Conservation (phyloP, 2,888 invertebrate genomes). For the Drosophila hamatofila region DNA sequence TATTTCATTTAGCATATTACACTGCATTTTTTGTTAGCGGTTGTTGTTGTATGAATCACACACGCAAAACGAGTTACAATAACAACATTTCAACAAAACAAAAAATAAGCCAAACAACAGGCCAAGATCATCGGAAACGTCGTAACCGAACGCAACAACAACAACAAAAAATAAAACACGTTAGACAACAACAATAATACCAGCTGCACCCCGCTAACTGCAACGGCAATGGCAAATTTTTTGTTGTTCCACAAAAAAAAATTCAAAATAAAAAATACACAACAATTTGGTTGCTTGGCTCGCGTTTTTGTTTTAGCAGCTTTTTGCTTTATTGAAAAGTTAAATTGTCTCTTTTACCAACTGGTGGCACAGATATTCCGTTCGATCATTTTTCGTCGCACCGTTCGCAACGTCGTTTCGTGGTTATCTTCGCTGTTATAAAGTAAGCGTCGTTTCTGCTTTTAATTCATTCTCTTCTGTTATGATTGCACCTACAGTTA, state of each 20-base stretch:
- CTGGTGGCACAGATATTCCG: slow-evolving; percentile 52
- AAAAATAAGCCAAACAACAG: slow-evolving; percentile 53
- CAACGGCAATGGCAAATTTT: slow-evolving; percentile 41
- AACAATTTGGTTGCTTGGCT: slow-evolving; percentile 38
- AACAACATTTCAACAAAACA: slow-evolving; percentile 33
- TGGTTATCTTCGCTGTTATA: slow-evolving; percentile 53
- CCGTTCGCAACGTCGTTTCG: slow-evolving; percentile 52
- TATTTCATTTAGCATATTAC: slow-evolving; percentile 65
- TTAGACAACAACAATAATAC: slow-evolving; percentile 60
- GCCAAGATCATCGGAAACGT: slow-evolving; percentile 75
- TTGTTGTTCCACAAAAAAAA: slow-evolving; percentile 19
- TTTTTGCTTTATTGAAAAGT: slow-evolving; percentile 42
- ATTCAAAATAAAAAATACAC: slow-evolving; percentile 8
- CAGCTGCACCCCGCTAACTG: slow-evolving; percentile 47
- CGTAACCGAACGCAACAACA: slow-evolving; percentile 38
- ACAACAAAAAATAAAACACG: slow-evolving; percentile 46
- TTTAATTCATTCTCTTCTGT: slow-evolving; percentile 29
- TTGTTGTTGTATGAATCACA: slow-evolving; percentile 67
- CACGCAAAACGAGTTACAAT: slow-evolving; percentile 73
- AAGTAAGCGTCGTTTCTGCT: slow-evolving; percentile 53
- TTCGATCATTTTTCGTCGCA: slow-evolving; percentile 55
- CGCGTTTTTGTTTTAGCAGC: slow-evolving; percentile 27
- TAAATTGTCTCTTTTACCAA: slow-evolving; percentile 46
- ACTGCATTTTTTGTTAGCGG: slow-evolving; percentile 46
- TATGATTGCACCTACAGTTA: slow-evolving; percentile 33